Evolutionary conservation across 2,888 invertebrate species (phyloP).

Genomic region (Volucella inanis): DNA sequence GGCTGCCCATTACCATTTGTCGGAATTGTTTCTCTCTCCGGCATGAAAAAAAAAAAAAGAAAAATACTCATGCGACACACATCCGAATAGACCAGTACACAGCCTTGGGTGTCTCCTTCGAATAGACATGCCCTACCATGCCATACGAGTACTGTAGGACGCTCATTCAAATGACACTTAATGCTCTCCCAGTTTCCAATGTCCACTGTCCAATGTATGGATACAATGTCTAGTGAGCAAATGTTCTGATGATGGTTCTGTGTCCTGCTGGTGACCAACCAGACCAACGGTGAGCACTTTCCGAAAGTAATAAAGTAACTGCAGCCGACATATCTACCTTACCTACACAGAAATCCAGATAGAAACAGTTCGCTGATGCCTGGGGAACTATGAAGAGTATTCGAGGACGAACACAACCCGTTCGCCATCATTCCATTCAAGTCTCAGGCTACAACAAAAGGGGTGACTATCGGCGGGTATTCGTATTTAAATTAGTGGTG

Average conservation of each 20-base stretch:
- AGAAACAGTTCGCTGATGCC: conserved; percentile 13
- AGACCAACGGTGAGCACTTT: conserved; percentile 65
- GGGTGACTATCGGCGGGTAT: conserved; percentile 53
- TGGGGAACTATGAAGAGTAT: not conserved
- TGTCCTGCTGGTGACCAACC: conserved; percentile 43
- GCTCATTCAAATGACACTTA: conserved; percentile 73
- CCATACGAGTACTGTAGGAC: not conserved
- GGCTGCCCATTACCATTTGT: conserved; percentile 72
- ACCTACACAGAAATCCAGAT: too few relatives aligned
- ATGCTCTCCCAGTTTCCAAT: conserved; percentile 63
- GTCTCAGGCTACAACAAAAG: conserved; percentile 25
- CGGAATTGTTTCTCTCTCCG: conserved; percentile 45
- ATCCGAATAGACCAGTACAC: conserved; percentile 7
- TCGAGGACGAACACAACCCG: too few relatives aligned
- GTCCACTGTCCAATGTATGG: not conserved
- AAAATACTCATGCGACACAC: conserved; percentile 47
- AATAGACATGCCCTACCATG: conserved; percentile 40
- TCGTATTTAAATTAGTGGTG: conserved; percentile 66
- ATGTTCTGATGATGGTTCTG: conserved; percentile 64
- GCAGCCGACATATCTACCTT: conserved; percentile 39
- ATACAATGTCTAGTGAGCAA: conserved; percentile 60
- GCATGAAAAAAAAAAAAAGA: not conserved
- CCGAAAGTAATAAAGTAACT: conserved; percentile 74
- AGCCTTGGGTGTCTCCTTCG: not conserved
- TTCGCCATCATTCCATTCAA: not conserved